Conservation (phyloP, 2,888 invertebrate species). For the Thyatira batis region DNA sequence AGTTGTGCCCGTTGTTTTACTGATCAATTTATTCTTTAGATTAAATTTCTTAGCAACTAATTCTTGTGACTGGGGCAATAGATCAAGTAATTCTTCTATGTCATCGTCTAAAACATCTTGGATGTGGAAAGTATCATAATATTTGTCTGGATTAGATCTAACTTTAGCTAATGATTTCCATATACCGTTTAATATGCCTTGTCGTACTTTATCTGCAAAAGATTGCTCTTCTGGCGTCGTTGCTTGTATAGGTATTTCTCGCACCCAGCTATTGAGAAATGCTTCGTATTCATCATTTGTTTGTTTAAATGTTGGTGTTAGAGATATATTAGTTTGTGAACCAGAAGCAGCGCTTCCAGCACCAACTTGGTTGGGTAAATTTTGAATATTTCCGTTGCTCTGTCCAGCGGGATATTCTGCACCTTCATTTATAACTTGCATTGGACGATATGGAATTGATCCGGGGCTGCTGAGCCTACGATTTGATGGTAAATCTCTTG, state of each 20-base stretch:
- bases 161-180: conserved; percentile 55
- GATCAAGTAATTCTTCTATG: conserved; percentile 52
- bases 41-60: conserved; percentile 36
- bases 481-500: neutral
- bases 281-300: conserved; percentile 45
- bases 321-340: neutral
- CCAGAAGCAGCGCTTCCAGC: neutral
- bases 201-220: conserved; percentile 39
- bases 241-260: conserved; percentile 45
- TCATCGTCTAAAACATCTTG: conserved; percentile 61
- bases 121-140: conserved; percentile 48
- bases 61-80: conserved; percentile 49
- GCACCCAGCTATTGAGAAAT: conserved; percentile 51
- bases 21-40: conserved; percentile 52
- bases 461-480: conserved; percentile 3
- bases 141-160: conserved; percentile 45
- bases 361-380: no score
- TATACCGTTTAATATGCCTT: conserved; percentile 51
- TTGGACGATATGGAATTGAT: neutral
- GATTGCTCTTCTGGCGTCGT: conserved; percentile 29
- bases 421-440: neutral
- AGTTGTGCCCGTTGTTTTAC: conserved; percentile 46
- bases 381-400: neutral
- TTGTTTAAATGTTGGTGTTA: conserved; percentile 22
- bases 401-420: neutral